Base-by-base conservation (phyloP, 2,113 vertebrate genomes). In the Cavia porcellus region DNA sequence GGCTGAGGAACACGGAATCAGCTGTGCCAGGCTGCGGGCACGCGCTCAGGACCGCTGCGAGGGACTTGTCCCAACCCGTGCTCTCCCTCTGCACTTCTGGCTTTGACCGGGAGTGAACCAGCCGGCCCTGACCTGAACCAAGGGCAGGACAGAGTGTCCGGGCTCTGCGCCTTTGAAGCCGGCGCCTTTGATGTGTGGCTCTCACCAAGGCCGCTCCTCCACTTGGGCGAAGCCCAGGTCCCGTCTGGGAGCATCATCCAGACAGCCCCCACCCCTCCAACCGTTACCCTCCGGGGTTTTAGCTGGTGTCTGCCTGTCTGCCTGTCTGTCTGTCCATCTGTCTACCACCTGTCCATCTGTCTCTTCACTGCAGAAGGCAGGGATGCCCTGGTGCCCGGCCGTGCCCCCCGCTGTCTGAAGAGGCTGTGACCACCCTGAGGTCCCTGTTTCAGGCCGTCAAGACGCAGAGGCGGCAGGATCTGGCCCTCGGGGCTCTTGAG, bases 161-260 rank as follows among this genome's bases (percentile, higher is more conserved):
- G 35, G 4, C n/a, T 25, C 17, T 11, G 47, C 0, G 85, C 86
- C 97, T 98, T 96, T 97, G 96, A 97, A 96, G 95, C 84, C 5
- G 12, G 55, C 10, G 1, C 22, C 96, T 97, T 96, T 97, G 97
- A 97, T 95, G 93, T 95, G 57, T 72, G 13, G 22, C 50, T 47
- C 52, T 47, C 47, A n/a, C 8, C 92, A 85, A 77, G 81, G 89
- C 17, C 74, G 55, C 74, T 82, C 70, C 81, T 25, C 1, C 1
- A 81, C 57, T 68, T 94, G 89, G 86, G 89, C 52, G 86, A 90
- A 85, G 12, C 57, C 87, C 35, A 0, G 38, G 4, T 6, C 4
- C 45, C 57, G 47, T 35, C 88, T 8, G 25, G 1, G 77, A 83
- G 55, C 8, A 1, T 24, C 68, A 59, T 70, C 70, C 4, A 6